A percentile compares a stretch with the other conserved stretches of the same genome.
Conservation (phyloP, 2,888 invertebrate species). For the Hypomecis atomaria region DNA sequence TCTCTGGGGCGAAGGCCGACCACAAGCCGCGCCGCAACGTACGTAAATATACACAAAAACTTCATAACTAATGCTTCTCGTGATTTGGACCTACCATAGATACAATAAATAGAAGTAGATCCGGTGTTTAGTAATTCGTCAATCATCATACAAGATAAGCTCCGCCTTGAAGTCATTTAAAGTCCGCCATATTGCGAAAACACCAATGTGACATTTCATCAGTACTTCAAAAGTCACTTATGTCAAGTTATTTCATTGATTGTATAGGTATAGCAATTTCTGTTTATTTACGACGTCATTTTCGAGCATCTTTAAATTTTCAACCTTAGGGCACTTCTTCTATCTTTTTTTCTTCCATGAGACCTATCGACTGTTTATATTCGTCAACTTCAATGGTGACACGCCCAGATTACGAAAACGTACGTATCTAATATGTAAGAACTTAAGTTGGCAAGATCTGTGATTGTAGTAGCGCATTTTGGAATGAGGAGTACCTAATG, state of each 20-base stretch:
- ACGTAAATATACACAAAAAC: conserved; percentile 64
- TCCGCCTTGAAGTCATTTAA: too few relatives aligned
- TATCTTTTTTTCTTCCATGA: too few relatives aligned
- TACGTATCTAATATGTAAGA: not conserved
- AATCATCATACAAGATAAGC: too few relatives aligned
- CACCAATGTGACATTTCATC: too few relatives aligned
- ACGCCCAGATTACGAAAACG: conserved; percentile 11
- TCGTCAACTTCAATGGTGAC: conserved; percentile 11
- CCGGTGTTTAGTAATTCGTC: too few relatives aligned
- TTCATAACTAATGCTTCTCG: conserved; percentile 42
- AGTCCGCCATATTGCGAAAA: too few relatives aligned
- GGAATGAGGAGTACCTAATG: not conserved
- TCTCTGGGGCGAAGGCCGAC: conserved; percentile 76
- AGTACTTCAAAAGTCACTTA: too few relatives aligned
- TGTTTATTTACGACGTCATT: too few relatives aligned
- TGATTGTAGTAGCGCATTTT: not conserved
- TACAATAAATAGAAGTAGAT: not conserved
- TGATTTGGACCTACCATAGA: conserved; percentile 20
- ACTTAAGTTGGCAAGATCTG: not conserved
- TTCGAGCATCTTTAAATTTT: too few relatives aligned
- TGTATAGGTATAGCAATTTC: too few relatives aligned
- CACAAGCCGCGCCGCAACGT: conserved; percentile 61
- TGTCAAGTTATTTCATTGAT: too few relatives aligned
- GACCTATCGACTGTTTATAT: conserved; percentile 3
- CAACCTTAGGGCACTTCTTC: too few relatives aligned